Evolutionary conservation across 2,888 invertebrate species (phyloP).

Genomic region (Oligia latruncula): DNA sequence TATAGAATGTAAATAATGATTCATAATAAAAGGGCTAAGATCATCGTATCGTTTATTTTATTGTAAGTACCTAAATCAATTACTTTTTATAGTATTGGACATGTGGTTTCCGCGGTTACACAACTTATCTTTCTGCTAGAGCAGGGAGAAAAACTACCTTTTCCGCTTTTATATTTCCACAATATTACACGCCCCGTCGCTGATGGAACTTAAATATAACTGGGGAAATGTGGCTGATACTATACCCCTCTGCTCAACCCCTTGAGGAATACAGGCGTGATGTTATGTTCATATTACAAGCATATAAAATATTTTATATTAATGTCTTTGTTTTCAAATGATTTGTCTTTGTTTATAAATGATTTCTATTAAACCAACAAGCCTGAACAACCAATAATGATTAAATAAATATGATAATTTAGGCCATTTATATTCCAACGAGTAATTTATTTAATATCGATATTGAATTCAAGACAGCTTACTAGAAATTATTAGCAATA

Average conservation of each 20-base stretch:
- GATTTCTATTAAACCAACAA: constrained; percentile 16
- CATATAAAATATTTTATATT: constrained; percentile 7
- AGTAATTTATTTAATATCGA: constrained; percentile 51
- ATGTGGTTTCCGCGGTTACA: constrained; percentile 42
- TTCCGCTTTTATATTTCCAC: background rate
- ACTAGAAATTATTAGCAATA: constrained; percentile 53
- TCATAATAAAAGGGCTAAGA: constrained; percentile 4
- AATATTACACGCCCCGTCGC: background rate
- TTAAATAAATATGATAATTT: constrained; percentile 45
- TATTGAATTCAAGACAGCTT: constrained; percentile 55
- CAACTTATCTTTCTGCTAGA: background rate
- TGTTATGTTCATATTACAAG: background rate
- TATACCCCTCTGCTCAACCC: background rate
- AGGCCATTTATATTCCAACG: constrained; percentile 35
- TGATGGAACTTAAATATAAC: background rate
- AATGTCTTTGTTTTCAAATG: background rate
- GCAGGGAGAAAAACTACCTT: background rate
- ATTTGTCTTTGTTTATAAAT: constrained; percentile 28
- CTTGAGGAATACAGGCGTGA: no score
- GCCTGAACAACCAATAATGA: constrained; percentile 18
- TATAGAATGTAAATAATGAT: constrained; percentile 5
- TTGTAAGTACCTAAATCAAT: background rate
- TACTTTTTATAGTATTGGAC: background rate
- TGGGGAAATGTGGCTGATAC: background rate
- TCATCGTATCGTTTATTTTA: constrained; percentile 8